A percentile compares a stretch with the other conserved stretches of the same genome.
Evolutionary conservation across 2,113 vertebrate species (phyloP).

Genomic region (Glareola pratincola): DNA sequence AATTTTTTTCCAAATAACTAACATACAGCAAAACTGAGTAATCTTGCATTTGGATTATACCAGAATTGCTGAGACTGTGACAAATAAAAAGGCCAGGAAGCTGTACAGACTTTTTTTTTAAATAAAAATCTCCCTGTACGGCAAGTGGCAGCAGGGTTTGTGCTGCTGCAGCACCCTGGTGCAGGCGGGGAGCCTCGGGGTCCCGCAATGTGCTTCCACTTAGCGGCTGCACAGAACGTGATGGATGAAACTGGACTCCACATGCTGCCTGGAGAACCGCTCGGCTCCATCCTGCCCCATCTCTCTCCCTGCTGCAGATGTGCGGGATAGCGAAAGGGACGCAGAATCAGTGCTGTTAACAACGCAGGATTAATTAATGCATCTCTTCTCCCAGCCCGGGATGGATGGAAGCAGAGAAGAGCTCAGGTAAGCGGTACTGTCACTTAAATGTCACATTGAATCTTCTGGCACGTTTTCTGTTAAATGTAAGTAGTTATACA

Average conservation of each 20-base stretch:
- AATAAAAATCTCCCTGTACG: no score
- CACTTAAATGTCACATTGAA: neutral
- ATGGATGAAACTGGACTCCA: neutral
- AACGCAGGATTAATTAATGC: neutral
- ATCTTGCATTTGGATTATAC: accelerated
- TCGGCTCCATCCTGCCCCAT: neutral
- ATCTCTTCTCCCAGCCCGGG: neutral
- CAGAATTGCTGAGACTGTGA: neutral
- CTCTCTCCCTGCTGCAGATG: neutral
- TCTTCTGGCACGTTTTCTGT: neutral
- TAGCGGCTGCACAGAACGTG: neutral
- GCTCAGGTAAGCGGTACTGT: no score
- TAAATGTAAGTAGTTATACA: neutral
- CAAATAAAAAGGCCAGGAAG: neutral
- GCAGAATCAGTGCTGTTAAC: neutral
- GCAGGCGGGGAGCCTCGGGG: neutral
- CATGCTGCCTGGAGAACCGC: neutral
- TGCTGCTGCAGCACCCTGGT: neutral
- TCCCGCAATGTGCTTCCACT: neutral
- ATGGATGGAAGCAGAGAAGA: neutral
- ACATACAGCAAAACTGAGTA: neutral
- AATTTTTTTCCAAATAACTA: neutral
- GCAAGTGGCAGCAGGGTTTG: neutral
- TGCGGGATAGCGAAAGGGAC: neutral
- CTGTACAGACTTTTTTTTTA: neutral